Evolutionary conservation across 1,140 invertebrate species (phyloP).

Genomic region (Drosophila sturtevanti): DNA sequence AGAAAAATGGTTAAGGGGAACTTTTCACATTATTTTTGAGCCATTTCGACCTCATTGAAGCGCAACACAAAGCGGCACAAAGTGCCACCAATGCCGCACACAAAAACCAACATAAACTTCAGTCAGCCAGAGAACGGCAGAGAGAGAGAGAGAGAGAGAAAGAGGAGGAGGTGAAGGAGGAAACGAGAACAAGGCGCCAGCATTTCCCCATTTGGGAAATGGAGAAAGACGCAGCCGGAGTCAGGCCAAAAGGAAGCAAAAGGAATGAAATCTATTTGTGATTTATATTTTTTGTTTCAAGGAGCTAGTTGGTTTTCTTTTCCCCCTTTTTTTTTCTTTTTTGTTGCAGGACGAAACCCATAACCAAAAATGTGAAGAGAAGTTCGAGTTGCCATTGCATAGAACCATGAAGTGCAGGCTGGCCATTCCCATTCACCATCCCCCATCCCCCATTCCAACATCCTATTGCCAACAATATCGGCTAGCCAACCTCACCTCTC

Average conservation of each 20-base stretch:
- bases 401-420: slow-evolving; percentile 64
- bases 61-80: slow-evolving; percentile 78
- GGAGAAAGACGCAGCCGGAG: slow-evolving; percentile 41
- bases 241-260: slow-evolving; percentile 29
- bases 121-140: not conserved
- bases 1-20: slow-evolving; percentile 76
- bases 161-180: not conserved
- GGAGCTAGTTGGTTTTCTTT: slow-evolving; percentile 10
- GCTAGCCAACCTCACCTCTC: slow-evolving; percentile 22
- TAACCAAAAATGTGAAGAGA: slow-evolving; percentile 54
- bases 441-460: not conserved
- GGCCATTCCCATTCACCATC: not conserved
- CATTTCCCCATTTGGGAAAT: slow-evolving; percentile 51
- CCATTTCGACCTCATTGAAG: slow-evolving; percentile 81
- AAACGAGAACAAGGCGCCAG: slow-evolving; percentile 39
- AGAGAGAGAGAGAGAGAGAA: slow-evolving; percentile 1
- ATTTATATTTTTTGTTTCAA: slow-evolving; percentile 60
- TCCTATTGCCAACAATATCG: slow-evolving; percentile 14
- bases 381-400: slow-evolving; percentile 4
- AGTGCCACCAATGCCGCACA: slow-evolving; percentile 70
- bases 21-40: slow-evolving; percentile 81
- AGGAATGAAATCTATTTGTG: slow-evolving; percentile 75
- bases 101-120: slow-evolving; percentile 58
- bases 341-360: slow-evolving; percentile 45
- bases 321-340: slow-evolving; percentile 20